phyloP scores from a whole-genome alignment of 2,888 invertebrate genomes.

The Urechis unicinctus region DNA sequence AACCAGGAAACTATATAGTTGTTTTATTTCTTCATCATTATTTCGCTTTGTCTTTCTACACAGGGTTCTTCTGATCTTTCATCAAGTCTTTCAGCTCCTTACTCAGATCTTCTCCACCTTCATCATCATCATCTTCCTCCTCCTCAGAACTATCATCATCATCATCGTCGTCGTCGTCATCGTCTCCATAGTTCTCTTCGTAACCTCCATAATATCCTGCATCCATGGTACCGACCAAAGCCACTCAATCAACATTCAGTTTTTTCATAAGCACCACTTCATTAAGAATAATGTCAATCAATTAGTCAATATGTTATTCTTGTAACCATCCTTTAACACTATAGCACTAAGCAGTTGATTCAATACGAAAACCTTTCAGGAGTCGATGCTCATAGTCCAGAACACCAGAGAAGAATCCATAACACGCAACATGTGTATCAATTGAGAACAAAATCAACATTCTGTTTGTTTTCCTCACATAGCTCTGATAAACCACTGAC shows the following conservation, averaged over 20 bases:
- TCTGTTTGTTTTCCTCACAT: too few species aligned
- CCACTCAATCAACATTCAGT: too few species aligned
- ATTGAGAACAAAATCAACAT: too few species aligned
- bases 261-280: too few species aligned
- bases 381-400: not conserved
- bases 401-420: not conserved
- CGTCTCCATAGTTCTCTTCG: constrained; percentile 2
- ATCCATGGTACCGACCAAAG: not conserved
- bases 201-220: constrained; percentile 3
- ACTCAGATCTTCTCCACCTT: not conserved
- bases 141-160: not conserved
- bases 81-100: not conserved
- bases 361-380: too few species aligned
- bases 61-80: not conserved
- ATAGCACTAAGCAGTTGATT: too few species aligned
- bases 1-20: too few species aligned
- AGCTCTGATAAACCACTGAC: too few species aligned
- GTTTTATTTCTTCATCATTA: not conserved
- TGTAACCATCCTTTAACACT: too few species aligned
- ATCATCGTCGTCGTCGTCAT: constrained; percentile 1
- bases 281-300: not conserved
- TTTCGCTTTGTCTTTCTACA: not conserved
- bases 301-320: not conserved
- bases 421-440: too few species aligned
- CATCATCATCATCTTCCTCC: not conserved